Evolutionary conservation across 2,797 vertebrate genomes (phyloP).

Genomic region (Microctenopoma stevenorrisi): DNA sequence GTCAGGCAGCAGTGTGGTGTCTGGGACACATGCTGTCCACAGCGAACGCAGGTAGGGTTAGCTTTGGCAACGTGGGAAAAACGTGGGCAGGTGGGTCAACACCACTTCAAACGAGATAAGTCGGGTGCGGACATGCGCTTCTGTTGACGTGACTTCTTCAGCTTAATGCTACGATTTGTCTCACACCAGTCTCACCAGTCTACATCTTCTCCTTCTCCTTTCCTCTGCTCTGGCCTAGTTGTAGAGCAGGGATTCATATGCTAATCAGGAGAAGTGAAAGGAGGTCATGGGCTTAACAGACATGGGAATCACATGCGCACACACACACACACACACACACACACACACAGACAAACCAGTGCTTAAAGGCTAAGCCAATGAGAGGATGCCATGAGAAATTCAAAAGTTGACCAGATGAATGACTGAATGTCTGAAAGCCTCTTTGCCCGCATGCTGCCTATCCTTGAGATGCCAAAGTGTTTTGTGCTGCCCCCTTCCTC

Average conservation of each 20-base stretch:
- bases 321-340: slow-evolving; percentile 45
- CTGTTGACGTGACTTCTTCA: slow-evolving; percentile 26
- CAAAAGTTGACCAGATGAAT: slow-evolving; percentile 34
- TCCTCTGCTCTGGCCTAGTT: slow-evolving; percentile 48
- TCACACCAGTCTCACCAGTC: slow-evolving; percentile 27
- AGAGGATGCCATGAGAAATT: slow-evolving; percentile 63
- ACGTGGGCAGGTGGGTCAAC: slow-evolving; percentile 5
- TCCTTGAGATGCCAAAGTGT: slow-evolving; percentile 79
- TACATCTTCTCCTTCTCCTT: slow-evolving; percentile 19
- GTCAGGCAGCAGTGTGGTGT: slow-evolving; percentile 35
- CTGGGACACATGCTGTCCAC: slow-evolving; percentile 45
- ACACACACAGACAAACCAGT: slow-evolving; percentile 52
- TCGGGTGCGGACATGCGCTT: slow-evolving; percentile 14
- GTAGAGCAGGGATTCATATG: slow-evolving; percentile 72
- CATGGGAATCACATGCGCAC: slow-evolving; percentile 52
- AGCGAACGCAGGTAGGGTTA: slow-evolving; percentile 30
- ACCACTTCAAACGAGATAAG: slow-evolving; percentile 22
- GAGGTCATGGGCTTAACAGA: slow-evolving; percentile 69
- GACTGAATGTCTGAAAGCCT: slow-evolving; percentile 83
- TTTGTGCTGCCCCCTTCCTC: slow-evolving; percentile 79
- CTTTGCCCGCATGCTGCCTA: slow-evolving; percentile 79
- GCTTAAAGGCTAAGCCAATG: slow-evolving; percentile 56
- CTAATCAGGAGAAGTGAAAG: slow-evolving; percentile 72
- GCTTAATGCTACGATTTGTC: not conserved
- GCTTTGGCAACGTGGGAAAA: slow-evolving; percentile 21